Base-by-base conservation (phyloP, 2,888 invertebrate species). In the Boloria euphrosyne region DNA sequence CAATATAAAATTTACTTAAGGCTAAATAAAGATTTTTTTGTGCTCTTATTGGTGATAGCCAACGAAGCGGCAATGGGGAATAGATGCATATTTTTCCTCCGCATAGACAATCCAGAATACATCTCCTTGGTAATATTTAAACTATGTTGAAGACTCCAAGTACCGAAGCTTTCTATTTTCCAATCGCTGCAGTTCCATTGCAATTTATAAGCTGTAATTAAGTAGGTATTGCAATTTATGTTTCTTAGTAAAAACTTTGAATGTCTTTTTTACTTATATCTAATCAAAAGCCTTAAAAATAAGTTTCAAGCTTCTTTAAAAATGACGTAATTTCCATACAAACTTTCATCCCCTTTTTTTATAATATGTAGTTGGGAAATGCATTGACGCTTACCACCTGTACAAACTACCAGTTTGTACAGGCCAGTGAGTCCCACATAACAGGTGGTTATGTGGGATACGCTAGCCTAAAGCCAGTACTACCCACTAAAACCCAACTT, bases 181-280 rank as follows among this genome's bases (percentile, higher is more conserved):
- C 80, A 82, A 46, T 74, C 67, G 14, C 61, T 65, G 13, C 72
- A 75, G 4, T 75, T 70, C 0, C 67, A 6, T 5, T 76, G 75
- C 54, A 81, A 76, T 77, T 82, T 86, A 71, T 89, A 87, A 65
- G 82, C 89, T 89, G 70, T 44, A 76, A 78, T 69, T 27, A 71
- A 60, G 58, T 27, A 71, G 60, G 58, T 62, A 22, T 43, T 22
- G n/a, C 27, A 10, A 49, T 38, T 59, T 52, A 53, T 17, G 16
- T 31, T 16, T 13, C 3, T 13, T 52, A n/a, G n/a, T n/a, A n/a
- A n/a, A n/a, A n/a, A n/a, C n/a, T n/a, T n/a, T n/a, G n/a, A n/a
- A 52, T 22, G 0, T 2, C 4, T 22, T 22, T 51, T 51, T 27
- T 14, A 27, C n/a, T n/a, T n/a, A n/a, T n/a, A n/a, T n/a, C n/a